Base-by-base conservation (phyloP, 2,797 vertebrate species). In the Carapus acus region DNA sequence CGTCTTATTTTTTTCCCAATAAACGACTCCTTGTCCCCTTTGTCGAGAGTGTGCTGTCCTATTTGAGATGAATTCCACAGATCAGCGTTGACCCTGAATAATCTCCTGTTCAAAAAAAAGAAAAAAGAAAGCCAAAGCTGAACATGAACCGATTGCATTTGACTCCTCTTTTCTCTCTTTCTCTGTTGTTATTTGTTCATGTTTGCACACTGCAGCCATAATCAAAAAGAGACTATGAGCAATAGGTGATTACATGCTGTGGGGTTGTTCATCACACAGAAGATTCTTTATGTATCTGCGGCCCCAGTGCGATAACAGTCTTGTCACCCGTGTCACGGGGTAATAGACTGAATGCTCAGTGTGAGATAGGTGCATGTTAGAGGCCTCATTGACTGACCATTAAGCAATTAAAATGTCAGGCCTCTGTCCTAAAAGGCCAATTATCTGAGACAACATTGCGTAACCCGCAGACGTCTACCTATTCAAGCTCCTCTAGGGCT, bases 211-310 rank as follows among this genome's bases (percentile, higher is more conserved):
- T 59, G 65, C 58, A 58, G 80, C 78, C 61, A 67, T 83, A 83
- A 85, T 87, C 85, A 86, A 80, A 79, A 73, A 55, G 77, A 80
- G 81, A 84, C 84, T 84, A 76, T 81, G 76, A 74, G 79, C 77
- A 81, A 84, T 76, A 79, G 81, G 72, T 65, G 58, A 66, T 61
- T 53, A 71, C 79, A 67, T 73, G 78, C 73, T 67, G 49, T 55
- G 63, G 70, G 71, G 69, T 66, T 52, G 77, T 78, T 65, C 22
- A 54, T 33, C 31, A 52, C 39, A 54, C 49, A 7, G 51, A 1
- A 1, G 16, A 39, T 45, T 21, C 56, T 66, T 71, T 57, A 45
- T 65, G 60, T 55, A 60, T 42, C 51, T 53, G 14, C 54, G 21
- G 68, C 66, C 68, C 37, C 14, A 43, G 18, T 17, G 3, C 12